These are phyloP conservation scores for Drosophila asahinai DNA, from an alignment of 1,140 invertebrate species.

Conservation along the genomic window DNA sequence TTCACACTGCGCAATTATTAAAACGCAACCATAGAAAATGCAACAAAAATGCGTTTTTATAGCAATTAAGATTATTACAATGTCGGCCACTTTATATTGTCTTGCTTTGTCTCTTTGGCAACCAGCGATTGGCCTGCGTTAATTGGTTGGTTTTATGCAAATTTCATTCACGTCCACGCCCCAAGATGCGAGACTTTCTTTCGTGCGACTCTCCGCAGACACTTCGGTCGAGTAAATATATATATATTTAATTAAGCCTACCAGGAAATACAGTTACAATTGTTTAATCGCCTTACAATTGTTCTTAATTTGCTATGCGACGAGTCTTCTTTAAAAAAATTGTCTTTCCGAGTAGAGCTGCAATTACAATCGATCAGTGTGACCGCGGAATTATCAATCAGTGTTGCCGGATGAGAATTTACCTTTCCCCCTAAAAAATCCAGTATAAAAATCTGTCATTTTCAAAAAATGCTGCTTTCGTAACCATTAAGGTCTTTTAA, in stretches of 20 bases:
- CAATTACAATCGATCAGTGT: background rate
- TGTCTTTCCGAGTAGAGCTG: slow-evolving; percentile 7
- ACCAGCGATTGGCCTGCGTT: slow-evolving; percentile 1
- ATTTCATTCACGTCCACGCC: slow-evolving; percentile 38
- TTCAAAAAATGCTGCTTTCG: no score
- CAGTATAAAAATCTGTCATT: no score
- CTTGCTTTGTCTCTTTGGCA: slow-evolving; percentile 1
- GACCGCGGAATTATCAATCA: background rate
- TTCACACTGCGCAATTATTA: slow-evolving; percentile 43
- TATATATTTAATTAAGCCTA: slow-evolving; percentile 33
- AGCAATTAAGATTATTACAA: slow-evolving; percentile 28
- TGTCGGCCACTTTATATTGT: slow-evolving; percentile 28
- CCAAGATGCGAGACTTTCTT: slow-evolving; percentile 28
- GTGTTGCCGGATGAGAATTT: no score
- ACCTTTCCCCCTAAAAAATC: no score
- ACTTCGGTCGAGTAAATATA: slow-evolving; percentile 35
- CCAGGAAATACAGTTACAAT: slow-evolving; percentile 35
- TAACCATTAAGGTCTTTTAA: no score
- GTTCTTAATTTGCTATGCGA: slow-evolving; percentile 12
- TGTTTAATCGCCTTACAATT: slow-evolving; percentile 34
- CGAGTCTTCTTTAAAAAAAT: slow-evolving; percentile 10
- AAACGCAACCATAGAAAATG: slow-evolving; percentile 28
- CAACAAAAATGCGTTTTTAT: slow-evolving; percentile 25
- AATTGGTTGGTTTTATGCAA: slow-evolving; percentile 1
- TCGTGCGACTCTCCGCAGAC: slow-evolving; percentile 22